Evolutionary conservation across 2,797 vertebrate genomes (phyloP), one percentile per base, ranked within the genome.

Genomic region (Pantherophis vulpinus): DNA sequence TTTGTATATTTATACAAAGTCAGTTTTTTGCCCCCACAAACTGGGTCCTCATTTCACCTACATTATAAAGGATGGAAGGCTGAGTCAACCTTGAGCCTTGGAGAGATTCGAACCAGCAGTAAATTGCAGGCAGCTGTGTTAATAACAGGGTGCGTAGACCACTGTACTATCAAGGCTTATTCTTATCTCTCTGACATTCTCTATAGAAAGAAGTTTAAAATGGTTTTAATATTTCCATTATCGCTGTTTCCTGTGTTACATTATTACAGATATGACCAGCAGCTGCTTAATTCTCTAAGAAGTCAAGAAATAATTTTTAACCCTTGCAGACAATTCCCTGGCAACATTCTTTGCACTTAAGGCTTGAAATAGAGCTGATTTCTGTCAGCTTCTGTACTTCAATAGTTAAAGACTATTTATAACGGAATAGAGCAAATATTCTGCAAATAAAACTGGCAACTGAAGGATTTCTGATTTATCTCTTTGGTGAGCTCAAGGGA

Each of bases 381-480:
- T 91, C 7, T 79, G 12, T 61, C 93, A 86, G 7, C n/a, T 90
- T 32, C 93, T 10, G 83, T 93, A 74, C 70, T 93, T 63, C 12
- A 29, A 93, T 93, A 88, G 23, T 54, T 91, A 70, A 11, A 95
- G 88, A 93, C 95, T 95, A 95, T 23, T 94, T 86, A 11, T 13
- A 18, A 13, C 1, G 4, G 55, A 42, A 90, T 42, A 94, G 32
- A 91, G 29, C 86, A 93, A 54, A 86, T 2, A 88, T 95, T 90
- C 94, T 95, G 96, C 95, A 95, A 61, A 61, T 7, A 95, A 42
- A 60, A 93, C 94, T 88, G 92, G 93, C 96, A 95, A 13, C 88
- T 93, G 95, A 96, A 96, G 95, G 91, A 3, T 94, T 92, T 91
- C 92, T 95, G 93, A 96, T 59, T 92, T 87, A 95, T 94, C 92